Evolutionary conservation across 2,888 invertebrate genomes (phyloP).

Genomic region (Petrolisthes manimaculis): DNA sequence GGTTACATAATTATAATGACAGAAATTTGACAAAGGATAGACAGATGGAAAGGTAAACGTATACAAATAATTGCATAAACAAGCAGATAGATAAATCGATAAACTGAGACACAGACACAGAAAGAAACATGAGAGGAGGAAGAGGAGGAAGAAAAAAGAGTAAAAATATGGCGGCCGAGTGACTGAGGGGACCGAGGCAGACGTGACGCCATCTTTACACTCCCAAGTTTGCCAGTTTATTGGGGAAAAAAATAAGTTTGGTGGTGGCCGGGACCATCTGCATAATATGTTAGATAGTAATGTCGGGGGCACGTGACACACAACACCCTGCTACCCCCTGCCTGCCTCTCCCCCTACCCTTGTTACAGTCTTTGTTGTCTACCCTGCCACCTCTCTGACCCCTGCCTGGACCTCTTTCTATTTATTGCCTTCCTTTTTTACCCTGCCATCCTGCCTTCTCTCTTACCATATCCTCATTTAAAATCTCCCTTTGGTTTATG

Average conservation of each 20-base stretch:
- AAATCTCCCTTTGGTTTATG: too few relatives aligned
- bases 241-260: slow-evolving; percentile 23
- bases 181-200: not conserved
- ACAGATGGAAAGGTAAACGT: too few relatives aligned
- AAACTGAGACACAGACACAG: not conserved
- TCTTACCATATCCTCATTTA: not conserved
- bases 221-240: slow-evolving; percentile 15
- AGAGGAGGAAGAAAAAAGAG: not conserved
- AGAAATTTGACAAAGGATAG: too few relatives aligned
- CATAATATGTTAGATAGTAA: slow-evolving; percentile 31
- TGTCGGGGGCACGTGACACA: not conserved
- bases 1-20: too few relatives aligned
- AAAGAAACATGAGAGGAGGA: slow-evolving; percentile 11
- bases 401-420: not conserved
- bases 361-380: too few relatives aligned
- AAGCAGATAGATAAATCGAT: not conserved
- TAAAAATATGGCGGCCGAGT: slow-evolving; percentile 4
- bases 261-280: slow-evolving; percentile 21
- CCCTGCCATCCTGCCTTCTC: not conserved
- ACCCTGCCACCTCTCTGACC: not conserved
- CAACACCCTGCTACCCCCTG: not conserved
- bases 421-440: not conserved
- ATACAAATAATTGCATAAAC: too few relatives aligned
- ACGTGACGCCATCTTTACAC: slow-evolving; percentile 23
- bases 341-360: not conserved